Base-by-base conservation (phyloP, 2,797 vertebrate genomes). In the Parotocinclus haroldoi region DNA sequence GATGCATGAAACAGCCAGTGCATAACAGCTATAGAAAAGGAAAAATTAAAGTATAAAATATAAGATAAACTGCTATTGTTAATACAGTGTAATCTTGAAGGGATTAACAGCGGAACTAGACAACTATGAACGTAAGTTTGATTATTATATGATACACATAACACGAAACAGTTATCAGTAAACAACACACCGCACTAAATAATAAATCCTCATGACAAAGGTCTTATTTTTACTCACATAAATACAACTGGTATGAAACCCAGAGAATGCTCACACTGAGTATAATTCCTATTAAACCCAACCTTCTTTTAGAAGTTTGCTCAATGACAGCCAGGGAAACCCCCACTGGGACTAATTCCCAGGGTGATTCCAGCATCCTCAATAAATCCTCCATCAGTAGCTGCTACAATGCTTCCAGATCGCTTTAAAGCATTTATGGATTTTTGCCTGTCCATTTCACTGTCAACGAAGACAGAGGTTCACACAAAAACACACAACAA, bases 361-460 rank as follows among this genome's bases (percentile, higher is more conserved):
- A 54, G 17, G 54, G 58, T 54, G 63, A 71, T 58, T 13, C 38
- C 7, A 42, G 39, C 52, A 7, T 60, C 54, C 63, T 67, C 59
- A 70, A 64, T 42, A 69, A 59, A 67, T 66, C 19, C 54, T 16
- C 27, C 63, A 66, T 60, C 51, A 60, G 16, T 36, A n/a, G 18
- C 50, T 53, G 55, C 18, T 52, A 50, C 12, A 44, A 54, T 69
- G 54, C 54, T 50, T 48, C 50, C 5, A 0, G 27, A 46, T 58
- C 58, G 10, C 42, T 9, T 52, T 7, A 9, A 66, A 56, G 39
- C 73, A 49, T 27, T 5, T 5, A 27, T 7, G 14, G 50, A 45
- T 39, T 50, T 52, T 45, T 7, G 7, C n/a, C 37, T 67, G 56
- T 61, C 70, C 48, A 67, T 72, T 56, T 56, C 67, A 56, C 53